Evolutionary conservation across 1,140 invertebrate species (phyloP).

Genomic region (Diachasmimorpha longicaudata): DNA sequence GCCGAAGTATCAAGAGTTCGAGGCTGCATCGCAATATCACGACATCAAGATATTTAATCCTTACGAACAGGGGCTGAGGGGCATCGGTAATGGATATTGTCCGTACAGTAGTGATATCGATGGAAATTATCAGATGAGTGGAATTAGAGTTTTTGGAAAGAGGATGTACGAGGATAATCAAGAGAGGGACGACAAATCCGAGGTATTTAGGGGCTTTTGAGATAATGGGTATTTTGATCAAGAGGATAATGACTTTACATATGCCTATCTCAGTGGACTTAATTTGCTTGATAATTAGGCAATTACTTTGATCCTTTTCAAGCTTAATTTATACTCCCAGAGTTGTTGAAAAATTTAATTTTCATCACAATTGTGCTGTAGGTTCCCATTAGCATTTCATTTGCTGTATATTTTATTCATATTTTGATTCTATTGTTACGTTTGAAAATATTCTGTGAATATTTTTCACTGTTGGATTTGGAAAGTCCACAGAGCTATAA

Average conservation of each 20-base stretch:
- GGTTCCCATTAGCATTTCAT: background rate
- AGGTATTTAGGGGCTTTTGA: conserved; percentile 19
- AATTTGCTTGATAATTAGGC: background rate
- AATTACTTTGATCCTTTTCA: background rate
- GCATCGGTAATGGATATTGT: conserved; percentile 28
- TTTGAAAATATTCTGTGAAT: too few relatives aligned
- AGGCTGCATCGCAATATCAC: conserved; percentile 40
- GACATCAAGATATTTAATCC: conserved; percentile 44
- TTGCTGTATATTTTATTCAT: background rate
- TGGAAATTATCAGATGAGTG: conserved; percentile 23
- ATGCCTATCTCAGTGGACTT: background rate
- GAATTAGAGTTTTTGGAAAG: conserved; percentile 46
- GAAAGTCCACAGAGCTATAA: background rate
- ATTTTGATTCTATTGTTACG: background rate
- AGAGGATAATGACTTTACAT: conserved; percentile 18
- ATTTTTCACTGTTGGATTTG: background rate
- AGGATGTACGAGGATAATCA: conserved; percentile 37
- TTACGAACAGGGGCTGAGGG: conserved; percentile 46
- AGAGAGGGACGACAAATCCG: conserved; percentile 39
- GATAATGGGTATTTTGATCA: conserved; percentile 16
- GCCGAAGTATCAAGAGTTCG: conserved; percentile 37
- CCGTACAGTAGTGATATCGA: conserved; percentile 18
- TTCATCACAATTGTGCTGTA: too few relatives aligned
- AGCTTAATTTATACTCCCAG: too few relatives aligned
- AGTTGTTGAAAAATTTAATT: too few relatives aligned